phyloP scores from a whole-genome alignment of 2,888 invertebrate species.

The Odiellus spinosus region DNA sequence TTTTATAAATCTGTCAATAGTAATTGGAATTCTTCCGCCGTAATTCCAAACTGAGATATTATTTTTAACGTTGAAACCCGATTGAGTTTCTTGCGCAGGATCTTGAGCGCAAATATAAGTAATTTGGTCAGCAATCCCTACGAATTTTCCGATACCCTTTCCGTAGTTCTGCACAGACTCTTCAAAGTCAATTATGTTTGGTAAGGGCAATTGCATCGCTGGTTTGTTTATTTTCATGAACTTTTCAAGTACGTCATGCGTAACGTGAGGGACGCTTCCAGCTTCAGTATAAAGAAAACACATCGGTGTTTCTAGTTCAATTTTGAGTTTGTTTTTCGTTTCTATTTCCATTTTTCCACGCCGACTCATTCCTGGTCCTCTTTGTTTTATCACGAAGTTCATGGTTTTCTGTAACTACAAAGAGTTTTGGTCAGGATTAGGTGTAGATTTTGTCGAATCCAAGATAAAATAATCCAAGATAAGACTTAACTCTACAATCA shows the following conservation, averaged over 20 bases:
- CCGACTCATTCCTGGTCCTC: slow-evolving; percentile 3
- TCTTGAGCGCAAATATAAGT: slow-evolving; percentile 48
- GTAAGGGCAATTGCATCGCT: slow-evolving; percentile 55
- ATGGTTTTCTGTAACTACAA: slow-evolving; percentile 33
- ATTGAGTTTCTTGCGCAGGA: slow-evolving; percentile 45
- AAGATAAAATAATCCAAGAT: too few relatives aligned
- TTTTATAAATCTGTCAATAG: slow-evolving; percentile 52
- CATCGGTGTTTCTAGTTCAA: slow-evolving; percentile 50
- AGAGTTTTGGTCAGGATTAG: background rate
- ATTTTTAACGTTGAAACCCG: slow-evolving; percentile 53
- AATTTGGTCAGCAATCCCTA: slow-evolving; percentile 41
- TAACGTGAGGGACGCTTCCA: slow-evolving; percentile 67
- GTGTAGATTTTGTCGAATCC: background rate
- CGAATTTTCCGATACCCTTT: slow-evolving; percentile 50
- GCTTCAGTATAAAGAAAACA: slow-evolving; percentile 62
- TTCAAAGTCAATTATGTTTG: slow-evolving; percentile 47
- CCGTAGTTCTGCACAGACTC: slow-evolving; percentile 46
- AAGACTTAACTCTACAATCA: too few relatives aligned
- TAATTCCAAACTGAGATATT: slow-evolving; percentile 61
- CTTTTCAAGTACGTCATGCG: slow-evolving; percentile 25
- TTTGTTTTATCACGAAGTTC: slow-evolving; percentile 48
- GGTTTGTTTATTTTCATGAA: slow-evolving; percentile 26
- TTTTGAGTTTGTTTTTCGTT: slow-evolving; percentile 11
- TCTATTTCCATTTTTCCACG: slow-evolving; percentile 41
- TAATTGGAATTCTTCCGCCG: slow-evolving; percentile 52